These are phyloP conservation scores for Malurus leucopterus DNA, from an alignment of 2,797 vertebrate species.

Conservation along the genomic window DNA sequence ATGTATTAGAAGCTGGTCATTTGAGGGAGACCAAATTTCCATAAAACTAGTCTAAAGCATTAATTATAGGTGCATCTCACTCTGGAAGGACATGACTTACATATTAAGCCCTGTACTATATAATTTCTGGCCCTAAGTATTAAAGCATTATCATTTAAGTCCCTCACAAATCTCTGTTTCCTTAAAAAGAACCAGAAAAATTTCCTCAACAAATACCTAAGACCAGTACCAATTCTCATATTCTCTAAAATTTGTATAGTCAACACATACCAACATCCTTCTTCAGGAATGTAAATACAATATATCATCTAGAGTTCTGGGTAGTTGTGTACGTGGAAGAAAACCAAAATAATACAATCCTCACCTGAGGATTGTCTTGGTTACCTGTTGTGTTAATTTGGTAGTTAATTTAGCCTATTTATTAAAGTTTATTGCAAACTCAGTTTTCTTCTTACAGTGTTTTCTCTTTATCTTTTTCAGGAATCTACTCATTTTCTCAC, in stretches of 20 bases:
- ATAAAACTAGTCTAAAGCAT: not conserved
- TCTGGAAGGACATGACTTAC: not conserved
- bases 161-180: not conserved
- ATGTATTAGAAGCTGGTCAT: not conserved
- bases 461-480: not conserved
- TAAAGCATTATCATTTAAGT: not conserved
- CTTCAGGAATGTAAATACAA: not conserved
- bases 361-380: not conserved
- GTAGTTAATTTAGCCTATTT: not conserved
- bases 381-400: not conserved
- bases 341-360: not conserved
- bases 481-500: not conserved
- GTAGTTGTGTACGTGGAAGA: not conserved
- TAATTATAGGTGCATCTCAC: not conserved
- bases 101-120: not conserved
- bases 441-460: not conserved
- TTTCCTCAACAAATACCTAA: not conserved
- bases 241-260: not conserved
- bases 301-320: not conserved
- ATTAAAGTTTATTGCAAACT: not conserved
- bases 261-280: not conserved
- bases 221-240: not conserved
- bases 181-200: not conserved
- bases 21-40: not conserved
- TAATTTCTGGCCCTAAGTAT: not conserved